Base-by-base conservation (phyloP, 1,140 invertebrate genomes). In the Reticulitermes speratus region DNA sequence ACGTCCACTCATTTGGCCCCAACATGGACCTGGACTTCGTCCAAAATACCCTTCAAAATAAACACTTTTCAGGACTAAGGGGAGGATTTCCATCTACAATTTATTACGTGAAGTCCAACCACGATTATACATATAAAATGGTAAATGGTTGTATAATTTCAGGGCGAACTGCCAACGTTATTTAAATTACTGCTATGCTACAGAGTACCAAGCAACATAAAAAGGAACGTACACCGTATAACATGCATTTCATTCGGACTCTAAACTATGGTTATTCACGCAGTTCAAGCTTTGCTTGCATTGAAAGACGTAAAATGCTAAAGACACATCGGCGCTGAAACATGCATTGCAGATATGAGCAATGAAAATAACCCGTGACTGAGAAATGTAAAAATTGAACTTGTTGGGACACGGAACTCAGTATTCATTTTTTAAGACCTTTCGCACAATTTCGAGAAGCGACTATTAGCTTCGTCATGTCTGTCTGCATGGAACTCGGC, bases 81-180 rank as follows among this genome's bases (percentile, higher is more conserved):
- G n/a, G 65, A 30, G 65, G 25, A 75, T 30, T 75, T 75, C n/a
- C n/a, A 30, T 75, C 65, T 30, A 30, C 0, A 75, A 75, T 75
- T 75, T 75, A 75, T 75, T 75, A 30, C 65, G 65, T 75, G n/a
- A 75, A 75, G 9, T 9, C 65, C n/a, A 75, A 75, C 65, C 65
- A 30, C 65, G 65, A 75, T 75, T 75, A 75, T 75, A 30, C 25
- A 75, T 30, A 75, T 75, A 75, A 75, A 75, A 75, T 75, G 14
- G 25, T 75, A 30, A 75, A 75, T 75, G 65, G 25, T 65, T 65
- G 59, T 75, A 75, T 75, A n/a, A 75, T 75, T 75, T 75, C n/a
- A 30, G 25, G 65, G 65, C 65, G 65, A 25, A 30, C 7, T 75
- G 65, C 65, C 65, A 75, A 75, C n/a, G 16, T 9, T 25, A 75